phyloP scores from a whole-genome alignment of 2,113 vertebrate species.

The Bubo scandiacus region DNA sequence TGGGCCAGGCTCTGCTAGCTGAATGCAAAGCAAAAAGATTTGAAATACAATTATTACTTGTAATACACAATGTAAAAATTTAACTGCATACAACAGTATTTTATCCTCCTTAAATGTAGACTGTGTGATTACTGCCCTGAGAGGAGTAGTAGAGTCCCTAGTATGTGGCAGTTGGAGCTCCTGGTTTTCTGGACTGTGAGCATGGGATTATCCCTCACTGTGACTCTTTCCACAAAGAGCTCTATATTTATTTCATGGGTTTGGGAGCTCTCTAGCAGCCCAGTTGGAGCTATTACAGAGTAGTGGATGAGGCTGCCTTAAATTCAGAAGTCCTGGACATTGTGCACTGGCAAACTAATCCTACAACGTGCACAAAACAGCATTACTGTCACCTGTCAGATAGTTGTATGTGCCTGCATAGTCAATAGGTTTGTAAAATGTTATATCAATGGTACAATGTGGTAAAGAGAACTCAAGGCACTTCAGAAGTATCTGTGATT shows the following conservation, averaged over 20 bases:
- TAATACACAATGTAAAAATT: neutral
- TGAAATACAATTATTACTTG: neutral
- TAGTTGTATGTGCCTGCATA: neutral
- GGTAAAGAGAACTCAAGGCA: neutral
- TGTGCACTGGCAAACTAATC: neutral
- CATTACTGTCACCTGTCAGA: neutral
- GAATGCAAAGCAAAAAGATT: neutral
- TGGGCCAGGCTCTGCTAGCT: neutral
- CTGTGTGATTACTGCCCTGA: neutral
- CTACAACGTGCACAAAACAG: neutral
- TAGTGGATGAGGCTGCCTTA: neutral
- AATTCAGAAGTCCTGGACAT: neutral
- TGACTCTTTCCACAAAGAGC: neutral
- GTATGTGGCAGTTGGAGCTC: neutral
- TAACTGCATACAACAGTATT: neutral
- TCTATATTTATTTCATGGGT: neutral
- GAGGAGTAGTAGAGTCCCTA: neutral
- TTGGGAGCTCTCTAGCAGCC: neutral
- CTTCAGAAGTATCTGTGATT: neutral
- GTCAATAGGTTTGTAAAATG: neutral
- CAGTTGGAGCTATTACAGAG: neutral
- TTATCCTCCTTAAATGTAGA: neutral
- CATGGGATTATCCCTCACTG: neutral
- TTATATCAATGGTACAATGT: neutral
- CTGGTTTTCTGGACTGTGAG: neutral